These are phyloP conservation scores for Saiga tatarica DNA, from an alignment of 2,113 vertebrate species.

Conservation along the genomic window DNA sequence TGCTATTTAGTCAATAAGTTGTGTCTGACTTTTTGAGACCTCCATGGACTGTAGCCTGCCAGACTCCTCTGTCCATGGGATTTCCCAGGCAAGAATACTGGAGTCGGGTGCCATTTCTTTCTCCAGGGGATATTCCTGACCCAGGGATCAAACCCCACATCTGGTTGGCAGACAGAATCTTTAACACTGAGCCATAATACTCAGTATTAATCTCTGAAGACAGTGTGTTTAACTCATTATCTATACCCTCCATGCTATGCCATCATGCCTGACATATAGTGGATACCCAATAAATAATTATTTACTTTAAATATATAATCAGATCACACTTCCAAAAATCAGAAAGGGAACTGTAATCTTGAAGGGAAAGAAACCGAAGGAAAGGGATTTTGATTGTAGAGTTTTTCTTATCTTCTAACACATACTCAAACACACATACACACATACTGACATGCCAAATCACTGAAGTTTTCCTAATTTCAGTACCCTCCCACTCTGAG, in stretches of 20 bases:
- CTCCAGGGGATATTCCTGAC: background rate
- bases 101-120: background rate
- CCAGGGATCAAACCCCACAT: background rate
- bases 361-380: background rate
- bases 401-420: background rate
- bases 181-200: background rate
- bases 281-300: background rate
- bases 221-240: background rate
- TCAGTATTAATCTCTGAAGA: background rate
- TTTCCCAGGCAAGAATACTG: background rate
- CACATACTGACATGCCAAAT: background rate
- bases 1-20: background rate
- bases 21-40: background rate
- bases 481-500: background rate
- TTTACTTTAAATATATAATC: background rate
- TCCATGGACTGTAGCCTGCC: background rate
- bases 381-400: background rate
- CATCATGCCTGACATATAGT: background rate
- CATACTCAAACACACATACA: background rate
- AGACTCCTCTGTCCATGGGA: background rate
- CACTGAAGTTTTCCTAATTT: background rate
- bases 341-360: background rate
- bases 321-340: background rate
- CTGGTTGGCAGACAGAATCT: background rate
- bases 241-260: background rate